These are phyloP conservation scores for Neodiprion fabricii DNA, from an alignment of 1,140 invertebrate genomes.

Conservation along the genomic window DNA sequence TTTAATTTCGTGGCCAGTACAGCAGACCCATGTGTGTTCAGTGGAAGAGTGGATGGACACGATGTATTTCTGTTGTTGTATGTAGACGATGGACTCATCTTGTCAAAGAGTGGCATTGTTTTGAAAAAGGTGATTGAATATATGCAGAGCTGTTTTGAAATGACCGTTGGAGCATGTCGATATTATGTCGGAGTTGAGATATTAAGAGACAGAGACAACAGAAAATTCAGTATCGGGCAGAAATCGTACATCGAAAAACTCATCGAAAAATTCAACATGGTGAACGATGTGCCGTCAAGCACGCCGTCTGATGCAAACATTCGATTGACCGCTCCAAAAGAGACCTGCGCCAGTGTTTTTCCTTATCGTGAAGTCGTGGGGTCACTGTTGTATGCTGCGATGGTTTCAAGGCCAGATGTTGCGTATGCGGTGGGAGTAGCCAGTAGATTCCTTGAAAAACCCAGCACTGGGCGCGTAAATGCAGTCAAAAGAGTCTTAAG, in stretches of 20 bases:
- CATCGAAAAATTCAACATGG: neutral
- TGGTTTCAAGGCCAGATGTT: constrained; percentile 56
- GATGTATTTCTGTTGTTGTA: constrained; percentile 40
- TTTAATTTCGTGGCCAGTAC: constrained; percentile 33
- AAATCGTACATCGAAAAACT: neutral
- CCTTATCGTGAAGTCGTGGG: constrained; percentile 49
- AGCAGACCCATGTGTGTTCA: constrained; percentile 45
- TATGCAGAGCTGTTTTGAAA: neutral
- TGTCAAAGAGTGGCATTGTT: constrained; percentile 18
- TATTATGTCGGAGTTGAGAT: neutral
- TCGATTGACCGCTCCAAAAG: too few species aligned
- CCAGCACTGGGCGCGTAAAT: neutral
- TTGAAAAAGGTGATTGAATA: neutral
- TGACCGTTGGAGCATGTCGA: neutral
- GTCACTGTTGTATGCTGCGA: constrained; percentile 51
- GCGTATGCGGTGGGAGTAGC: constrained; percentile 45
- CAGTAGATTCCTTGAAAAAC: neutral
- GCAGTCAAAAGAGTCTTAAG: too few species aligned
- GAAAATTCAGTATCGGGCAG: neutral
- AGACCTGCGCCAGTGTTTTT: constrained; percentile 8
- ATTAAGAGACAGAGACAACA: neutral
- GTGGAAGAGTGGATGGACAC: constrained; percentile 22
- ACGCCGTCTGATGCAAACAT: too few species aligned
- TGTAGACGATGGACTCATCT: constrained; percentile 47
- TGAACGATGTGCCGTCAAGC: too few species aligned